phyloP scores from a whole-genome alignment of 1,140 invertebrate species.

The Heliconius eleuchia region DNA sequence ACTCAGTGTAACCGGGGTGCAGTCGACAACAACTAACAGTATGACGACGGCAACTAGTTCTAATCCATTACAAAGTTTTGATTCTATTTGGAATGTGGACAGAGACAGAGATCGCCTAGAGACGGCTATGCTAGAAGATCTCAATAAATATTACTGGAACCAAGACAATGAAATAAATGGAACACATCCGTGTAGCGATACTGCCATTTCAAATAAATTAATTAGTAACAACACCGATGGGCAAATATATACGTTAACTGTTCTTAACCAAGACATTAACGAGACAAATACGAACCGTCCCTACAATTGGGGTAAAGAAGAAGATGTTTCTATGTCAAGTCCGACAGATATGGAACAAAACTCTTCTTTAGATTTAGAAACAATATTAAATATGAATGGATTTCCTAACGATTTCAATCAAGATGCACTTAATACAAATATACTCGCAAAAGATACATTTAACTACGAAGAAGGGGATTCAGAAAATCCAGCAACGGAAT shows the following conservation, averaged over 20 bases:
- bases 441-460: slow-evolving; percentile 83
- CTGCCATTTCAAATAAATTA: slow-evolving; percentile 77
- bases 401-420: slow-evolving; percentile 81
- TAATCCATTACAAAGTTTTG: slow-evolving; percentile 80
- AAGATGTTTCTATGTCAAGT: slow-evolving; percentile 83
- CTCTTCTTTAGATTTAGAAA: slow-evolving; percentile 84
- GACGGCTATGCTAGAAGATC: slow-evolving; percentile 88
- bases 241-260: slow-evolving; percentile 86
- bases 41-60: slow-evolving; percentile 73
- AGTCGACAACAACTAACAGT: slow-evolving; percentile 62
- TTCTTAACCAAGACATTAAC: slow-evolving; percentile 84
- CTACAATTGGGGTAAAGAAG: slow-evolving; percentile 75
- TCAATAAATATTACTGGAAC: slow-evolving; percentile 91
- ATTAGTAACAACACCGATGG: slow-evolving; percentile 82
- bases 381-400: slow-evolving; percentile 84
- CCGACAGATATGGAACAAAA: slow-evolving; percentile 82
- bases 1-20: slow-evolving; percentile 70
- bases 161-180: slow-evolving; percentile 82
- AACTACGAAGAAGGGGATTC: slow-evolving; percentile 84
- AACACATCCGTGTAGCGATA: slow-evolving; percentile 74
- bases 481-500: slow-evolving; percentile 83
- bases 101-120: slow-evolving; percentile 86
- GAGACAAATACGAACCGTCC: slow-evolving; percentile 78
- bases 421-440: slow-evolving; percentile 57
- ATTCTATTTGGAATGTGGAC: slow-evolving; percentile 87